Evolutionary conservation across 2,888 invertebrate genomes (phyloP).

Genomic region (Drosophila mimetica): DNA sequence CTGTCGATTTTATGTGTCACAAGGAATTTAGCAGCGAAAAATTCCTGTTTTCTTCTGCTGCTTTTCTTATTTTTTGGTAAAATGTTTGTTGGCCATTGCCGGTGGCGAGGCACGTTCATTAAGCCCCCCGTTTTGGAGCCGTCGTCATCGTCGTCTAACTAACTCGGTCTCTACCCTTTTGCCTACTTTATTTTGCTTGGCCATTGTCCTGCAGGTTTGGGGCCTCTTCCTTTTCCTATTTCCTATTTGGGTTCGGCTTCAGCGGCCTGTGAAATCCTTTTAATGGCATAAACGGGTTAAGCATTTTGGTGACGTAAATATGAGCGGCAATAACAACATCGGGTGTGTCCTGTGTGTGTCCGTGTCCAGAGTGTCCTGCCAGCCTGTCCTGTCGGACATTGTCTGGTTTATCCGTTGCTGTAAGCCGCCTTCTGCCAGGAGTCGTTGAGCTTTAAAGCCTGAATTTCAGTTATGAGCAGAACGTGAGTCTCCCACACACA

Average conservation of each 20-base stretch:
- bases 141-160: too few relatives aligned
- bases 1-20: neutral
- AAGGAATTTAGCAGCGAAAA: neutral
- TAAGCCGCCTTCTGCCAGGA: conserved; percentile 13
- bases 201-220: conserved; percentile 1
- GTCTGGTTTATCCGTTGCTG: conserved; percentile 26
- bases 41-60: neutral
- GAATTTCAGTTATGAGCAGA: conserved; percentile 41
- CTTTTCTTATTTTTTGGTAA: neutral
- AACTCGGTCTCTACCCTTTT: neutral
- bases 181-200: neutral
- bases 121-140: conserved; percentile 11
- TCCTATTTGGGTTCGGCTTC: conserved; percentile 31
- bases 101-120: conserved; percentile 43
- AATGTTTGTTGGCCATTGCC: conserved; percentile 22
- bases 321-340: conserved; percentile 28
- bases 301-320: conserved; percentile 56
- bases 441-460: conserved; percentile 35
- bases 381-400: conserved; percentile 15
- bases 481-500: conserved; percentile 20
- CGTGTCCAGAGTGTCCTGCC: neutral
- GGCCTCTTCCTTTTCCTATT: conserved; percentile 24
- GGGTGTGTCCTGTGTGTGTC: neutral
- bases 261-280: conserved; percentile 54
- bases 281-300: conserved; percentile 58